A percentile compares a stretch with the other conserved stretches of the same genome.
Conservation (phyloP, 2,888 invertebrate species). For the Periphyllus acericola region DNA sequence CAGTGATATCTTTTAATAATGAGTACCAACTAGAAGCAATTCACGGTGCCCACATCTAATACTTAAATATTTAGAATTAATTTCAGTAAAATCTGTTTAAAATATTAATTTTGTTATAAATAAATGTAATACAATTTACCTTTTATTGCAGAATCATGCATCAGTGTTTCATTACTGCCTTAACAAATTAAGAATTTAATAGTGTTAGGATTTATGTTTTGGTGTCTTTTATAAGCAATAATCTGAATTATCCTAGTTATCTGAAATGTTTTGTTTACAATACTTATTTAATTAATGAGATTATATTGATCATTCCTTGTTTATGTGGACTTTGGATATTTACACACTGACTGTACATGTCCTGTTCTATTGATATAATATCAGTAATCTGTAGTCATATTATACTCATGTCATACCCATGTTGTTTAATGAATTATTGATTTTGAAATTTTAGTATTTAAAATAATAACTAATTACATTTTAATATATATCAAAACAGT, state of each 20-base stretch:
- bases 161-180: neutral
- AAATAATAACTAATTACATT: neutral
- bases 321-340: slow-evolving; percentile 42
- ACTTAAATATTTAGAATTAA: neutral
- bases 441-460: neutral
- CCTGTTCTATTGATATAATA: neutral
- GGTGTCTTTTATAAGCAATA: slow-evolving; percentile 37
- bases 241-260: slow-evolving; percentile 15
- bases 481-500: neutral
- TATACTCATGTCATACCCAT: neutral
- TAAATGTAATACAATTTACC: neutral
- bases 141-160: neutral
- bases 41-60: slow-evolving; percentile 33
- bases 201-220: neutral
- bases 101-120: neutral
- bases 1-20: slow-evolving; percentile 52
- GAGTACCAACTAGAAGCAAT: slow-evolving; percentile 56
- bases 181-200: neutral
- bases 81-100: neutral
- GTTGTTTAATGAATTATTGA: neutral
- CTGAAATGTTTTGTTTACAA: slow-evolving; percentile 30
- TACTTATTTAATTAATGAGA: slow-evolving; percentile 38
- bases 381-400: neutral
- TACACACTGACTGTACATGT: neutral
- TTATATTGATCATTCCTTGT: slow-evolving; percentile 28